Conservation (phyloP, 2,113 vertebrate genomes). For the Suncus etruscus region DNA sequence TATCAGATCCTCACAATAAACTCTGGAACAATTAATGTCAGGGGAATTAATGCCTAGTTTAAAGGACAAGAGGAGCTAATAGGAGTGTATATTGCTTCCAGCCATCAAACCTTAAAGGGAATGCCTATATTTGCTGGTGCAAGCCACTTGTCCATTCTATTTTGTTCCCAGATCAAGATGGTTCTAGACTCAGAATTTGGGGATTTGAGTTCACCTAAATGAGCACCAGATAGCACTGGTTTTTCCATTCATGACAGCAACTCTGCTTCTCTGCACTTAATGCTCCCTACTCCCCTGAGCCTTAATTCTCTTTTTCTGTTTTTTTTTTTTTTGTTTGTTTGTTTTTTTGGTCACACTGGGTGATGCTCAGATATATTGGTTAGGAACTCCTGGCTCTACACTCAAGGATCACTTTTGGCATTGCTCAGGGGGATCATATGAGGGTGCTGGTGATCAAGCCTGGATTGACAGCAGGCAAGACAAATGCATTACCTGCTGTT, state of each 20-base stretch:
- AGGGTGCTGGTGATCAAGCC: no score
- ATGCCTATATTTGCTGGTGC: background rate
- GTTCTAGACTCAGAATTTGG: background rate
- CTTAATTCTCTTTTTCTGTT: background rate
- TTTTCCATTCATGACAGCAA: background rate
- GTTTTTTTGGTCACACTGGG: background rate
- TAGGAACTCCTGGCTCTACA: no score
- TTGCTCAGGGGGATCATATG: no score
- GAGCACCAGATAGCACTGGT: background rate
- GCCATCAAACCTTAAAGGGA: background rate
- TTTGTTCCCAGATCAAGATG: background rate
- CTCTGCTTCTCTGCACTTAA: background rate
- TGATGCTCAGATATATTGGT: no score
- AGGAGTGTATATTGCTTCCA: background rate
- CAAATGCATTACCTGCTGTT: no score
- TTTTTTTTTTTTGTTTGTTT: background rate
- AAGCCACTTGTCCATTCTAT: background rate
- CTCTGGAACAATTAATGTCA: background rate
- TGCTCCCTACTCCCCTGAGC: background rate
- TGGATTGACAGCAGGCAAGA: no score
- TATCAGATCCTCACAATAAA: background rate
- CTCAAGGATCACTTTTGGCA: no score
- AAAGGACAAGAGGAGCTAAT: background rate
- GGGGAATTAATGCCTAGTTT: background rate
- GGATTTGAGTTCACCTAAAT: background rate